Conservation (phyloP, 2,888 invertebrate genomes). For the Nephrotoma appendiculata region DNA sequence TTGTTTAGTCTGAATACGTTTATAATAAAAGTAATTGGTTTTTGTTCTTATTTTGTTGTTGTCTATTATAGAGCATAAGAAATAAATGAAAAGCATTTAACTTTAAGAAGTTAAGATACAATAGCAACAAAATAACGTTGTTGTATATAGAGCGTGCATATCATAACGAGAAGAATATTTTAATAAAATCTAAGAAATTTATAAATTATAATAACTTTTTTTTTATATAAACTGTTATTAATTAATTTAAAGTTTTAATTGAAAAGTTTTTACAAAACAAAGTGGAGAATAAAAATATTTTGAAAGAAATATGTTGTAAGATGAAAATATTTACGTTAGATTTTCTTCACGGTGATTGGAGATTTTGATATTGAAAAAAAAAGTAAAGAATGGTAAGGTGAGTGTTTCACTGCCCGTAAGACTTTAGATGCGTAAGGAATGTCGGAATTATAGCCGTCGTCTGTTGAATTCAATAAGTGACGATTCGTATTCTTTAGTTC, state of each 20-base stretch:
- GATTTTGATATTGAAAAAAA: neutral
- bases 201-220: neutral
- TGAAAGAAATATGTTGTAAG: neutral
- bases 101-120: neutral
- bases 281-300: neutral
- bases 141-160: neutral
- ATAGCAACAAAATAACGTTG: neutral
- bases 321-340: neutral
- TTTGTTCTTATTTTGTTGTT: neutral
- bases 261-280: neutral
- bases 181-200: neutral
- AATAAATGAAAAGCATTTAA: neutral
- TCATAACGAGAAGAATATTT: neutral
- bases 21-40: neutral
- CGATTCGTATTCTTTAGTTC: no score
- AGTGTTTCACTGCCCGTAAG: no score
- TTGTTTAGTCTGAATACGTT: neutral
- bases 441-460: no score
- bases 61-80: neutral
- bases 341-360: neutral
- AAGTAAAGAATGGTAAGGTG: no score
- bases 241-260: neutral
- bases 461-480: no score
- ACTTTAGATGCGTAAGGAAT: no score
- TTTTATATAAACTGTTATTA: neutral